Base-by-base conservation (phyloP, 2,888 invertebrate genomes). In the Microdon myrmicae region DNA sequence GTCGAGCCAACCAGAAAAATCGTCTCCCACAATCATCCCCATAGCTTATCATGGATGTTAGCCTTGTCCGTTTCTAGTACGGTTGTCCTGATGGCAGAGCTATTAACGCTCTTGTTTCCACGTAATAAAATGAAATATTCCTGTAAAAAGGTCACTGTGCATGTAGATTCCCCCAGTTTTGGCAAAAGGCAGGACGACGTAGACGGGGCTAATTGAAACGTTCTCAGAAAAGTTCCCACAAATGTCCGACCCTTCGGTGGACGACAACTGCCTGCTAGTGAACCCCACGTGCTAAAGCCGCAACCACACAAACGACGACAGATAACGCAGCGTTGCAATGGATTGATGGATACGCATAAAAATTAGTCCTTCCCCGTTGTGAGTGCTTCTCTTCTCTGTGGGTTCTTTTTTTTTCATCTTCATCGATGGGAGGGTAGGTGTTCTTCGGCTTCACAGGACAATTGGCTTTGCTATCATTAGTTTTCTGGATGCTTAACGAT, bases 391-490 rank as follows among this genome's bases (percentile, higher is more conserved):
- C n/a, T n/a, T n/a, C n/a, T n/a, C n/a, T n/a, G n/a, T n/a, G n/a
- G n/a, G n/a, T n/a, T n/a, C n/a, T n/a, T n/a, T n/a, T n/a, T n/a
- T n/a, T n/a, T n/a, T n/a, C n/a, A n/a, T n/a, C n/a, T n/a, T n/a
- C n/a, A n/a, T n/a, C n/a, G n/a, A n/a, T n/a, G 37, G 7, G 10
- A 29, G 13, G 20, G 34, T 20, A n/a, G 16, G 9, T 38, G 31
- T 26, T 28, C 19, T 31, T n/a, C 31, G 29, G 9, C 41, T 56
- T n/a, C n/a, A 51, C 35, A 47, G 49, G 51, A 71, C 73, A 75
- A 75, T 75, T 74, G 75, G 71, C 73, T 73, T 73, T 74, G 75
- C 71, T 69, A 74, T 76, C 77, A 76, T 77, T 77, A 77, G 76
- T 74, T 74, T 73, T 73, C 75, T 70, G 73, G 77, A 71, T 72